Evolutionary conservation across 2,888 invertebrate genomes (phyloP).

Genomic region (Therioaphis trifolii): DNA sequence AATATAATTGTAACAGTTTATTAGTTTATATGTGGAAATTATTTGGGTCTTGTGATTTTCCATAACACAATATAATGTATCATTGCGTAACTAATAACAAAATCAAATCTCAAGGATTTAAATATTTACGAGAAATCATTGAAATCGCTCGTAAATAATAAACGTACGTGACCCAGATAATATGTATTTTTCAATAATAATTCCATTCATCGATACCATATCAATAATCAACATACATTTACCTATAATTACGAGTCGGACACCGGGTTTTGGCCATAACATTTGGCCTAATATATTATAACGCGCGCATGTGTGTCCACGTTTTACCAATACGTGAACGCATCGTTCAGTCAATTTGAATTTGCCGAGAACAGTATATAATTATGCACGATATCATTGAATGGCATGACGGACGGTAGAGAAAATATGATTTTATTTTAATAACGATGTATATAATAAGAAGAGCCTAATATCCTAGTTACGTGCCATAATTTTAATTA

Average conservation of each 20-base stretch:
- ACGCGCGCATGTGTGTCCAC: too few relatives aligned
- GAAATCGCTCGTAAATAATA: constrained; percentile 2
- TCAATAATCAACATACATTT: background rate
- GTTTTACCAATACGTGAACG: too few relatives aligned
- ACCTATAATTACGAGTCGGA: background rate
- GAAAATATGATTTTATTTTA: background rate
- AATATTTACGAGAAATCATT: constrained; percentile 1
- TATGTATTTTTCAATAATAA: background rate
- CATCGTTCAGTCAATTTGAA: too few relatives aligned
- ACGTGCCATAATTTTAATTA: background rate
- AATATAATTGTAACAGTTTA: background rate
- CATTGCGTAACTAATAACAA: background rate
- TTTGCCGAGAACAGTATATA: background rate
- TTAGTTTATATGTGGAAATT: background rate
- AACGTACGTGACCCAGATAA: constrained; percentile 18
- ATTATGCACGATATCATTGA: constrained; percentile 29
- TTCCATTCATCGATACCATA: background rate
- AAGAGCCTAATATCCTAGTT: background rate
- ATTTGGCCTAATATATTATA: too few relatives aligned
- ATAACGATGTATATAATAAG: background rate
- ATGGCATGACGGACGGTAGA: background rate
- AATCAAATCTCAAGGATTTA: background rate
- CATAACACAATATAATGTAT: background rate
- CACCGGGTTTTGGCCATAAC: background rate
- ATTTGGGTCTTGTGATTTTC: background rate